These are phyloP conservation scores for Harpagifer antarcticus DNA, from an alignment of 2,797 vertebrate genomes.

Conservation along the genomic window DNA sequence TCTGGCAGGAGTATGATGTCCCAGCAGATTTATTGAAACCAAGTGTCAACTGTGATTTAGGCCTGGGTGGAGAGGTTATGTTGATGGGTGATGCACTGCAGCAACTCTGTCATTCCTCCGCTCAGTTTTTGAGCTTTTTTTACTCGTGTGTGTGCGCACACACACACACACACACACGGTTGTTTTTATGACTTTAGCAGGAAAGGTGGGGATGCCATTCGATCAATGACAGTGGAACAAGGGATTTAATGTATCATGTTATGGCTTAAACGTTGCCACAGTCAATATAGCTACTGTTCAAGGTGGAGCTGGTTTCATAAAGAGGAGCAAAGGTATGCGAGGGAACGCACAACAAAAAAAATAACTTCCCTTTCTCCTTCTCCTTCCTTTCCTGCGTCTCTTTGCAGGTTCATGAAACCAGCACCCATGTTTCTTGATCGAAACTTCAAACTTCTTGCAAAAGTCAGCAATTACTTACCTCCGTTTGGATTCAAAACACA, in stretches of 20 bases:
- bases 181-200: conserved; percentile 30
- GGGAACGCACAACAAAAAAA: background rate
- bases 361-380: conserved; percentile 1
- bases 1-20: conserved; percentile 31
- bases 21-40: conserved; percentile 34
- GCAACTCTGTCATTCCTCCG: conserved; percentile 9
- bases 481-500: conserved; percentile 98
- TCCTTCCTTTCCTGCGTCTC: background rate
- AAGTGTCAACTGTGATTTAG: conserved; percentile 44
- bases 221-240: conserved; percentile 51
- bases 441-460: conserved; percentile 91
- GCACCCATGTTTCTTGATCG: conserved; percentile 96
- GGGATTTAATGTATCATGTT: conserved; percentile 26
- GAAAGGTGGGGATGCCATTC: conserved; percentile 34
- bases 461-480: conserved; percentile 91
- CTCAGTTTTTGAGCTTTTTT: conserved; percentile 25
- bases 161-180: too few relatives aligned
- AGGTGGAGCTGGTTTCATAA: conserved; percentile 1
- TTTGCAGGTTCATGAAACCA: conserved; percentile 89
- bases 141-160: conserved; percentile 10
- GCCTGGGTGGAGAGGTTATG: conserved; percentile 35
- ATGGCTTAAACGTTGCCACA: conserved; percentile 36
- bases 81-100: conserved; percentile 44
- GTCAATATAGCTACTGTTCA: conserved; percentile 7
- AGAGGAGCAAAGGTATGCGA: background rate